Evolutionary conservation across 1,140 invertebrate genomes (phyloP).

Genomic region (Aradophagus sp.): DNA sequence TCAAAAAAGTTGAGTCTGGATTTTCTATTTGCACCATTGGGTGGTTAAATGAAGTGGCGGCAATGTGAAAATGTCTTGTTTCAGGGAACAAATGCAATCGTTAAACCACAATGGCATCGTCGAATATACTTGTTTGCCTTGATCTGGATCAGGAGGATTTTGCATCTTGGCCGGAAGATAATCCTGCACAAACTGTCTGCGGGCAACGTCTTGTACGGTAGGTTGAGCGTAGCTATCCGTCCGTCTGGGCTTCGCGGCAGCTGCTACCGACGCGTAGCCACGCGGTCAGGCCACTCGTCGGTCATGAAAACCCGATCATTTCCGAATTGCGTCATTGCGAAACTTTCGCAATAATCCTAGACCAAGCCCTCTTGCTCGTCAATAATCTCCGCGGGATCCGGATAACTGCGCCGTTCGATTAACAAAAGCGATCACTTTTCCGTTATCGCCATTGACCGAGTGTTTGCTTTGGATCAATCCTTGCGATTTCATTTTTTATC

Average conservation of each 20-base stretch:
- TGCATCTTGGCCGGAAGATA: constrained; percentile 45
- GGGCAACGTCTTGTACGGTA: constrained; percentile 37
- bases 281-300: constrained; percentile 40
- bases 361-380: constrained; percentile 29
- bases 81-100: constrained; percentile 27
- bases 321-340: constrained; percentile 36
- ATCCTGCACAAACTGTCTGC: constrained; percentile 53
- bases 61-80: constrained; percentile 18
- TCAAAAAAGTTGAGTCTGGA: too few relatives aligned
- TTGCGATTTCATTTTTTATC: too few relatives aligned
- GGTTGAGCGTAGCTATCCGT: constrained; percentile 13
- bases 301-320: constrained; percentile 32
- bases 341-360: constrained; percentile 34
- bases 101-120: constrained; percentile 37
- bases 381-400: not conserved
- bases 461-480: too few relatives aligned
- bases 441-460: too few relatives aligned
- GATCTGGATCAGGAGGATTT: constrained; percentile 49
- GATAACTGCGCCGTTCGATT: not conserved
- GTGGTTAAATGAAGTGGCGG: constrained; percentile 16
- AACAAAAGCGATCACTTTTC: not conserved
- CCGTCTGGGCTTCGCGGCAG: constrained; percentile 13
- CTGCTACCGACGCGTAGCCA: constrained; percentile 32
- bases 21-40: constrained; percentile 16
- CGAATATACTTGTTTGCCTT: constrained; percentile 46